These are phyloP conservation scores for Akabosia matsudoensis DNA, from an alignment of 1,140 invertebrate species.

Conservation along the genomic window DNA sequence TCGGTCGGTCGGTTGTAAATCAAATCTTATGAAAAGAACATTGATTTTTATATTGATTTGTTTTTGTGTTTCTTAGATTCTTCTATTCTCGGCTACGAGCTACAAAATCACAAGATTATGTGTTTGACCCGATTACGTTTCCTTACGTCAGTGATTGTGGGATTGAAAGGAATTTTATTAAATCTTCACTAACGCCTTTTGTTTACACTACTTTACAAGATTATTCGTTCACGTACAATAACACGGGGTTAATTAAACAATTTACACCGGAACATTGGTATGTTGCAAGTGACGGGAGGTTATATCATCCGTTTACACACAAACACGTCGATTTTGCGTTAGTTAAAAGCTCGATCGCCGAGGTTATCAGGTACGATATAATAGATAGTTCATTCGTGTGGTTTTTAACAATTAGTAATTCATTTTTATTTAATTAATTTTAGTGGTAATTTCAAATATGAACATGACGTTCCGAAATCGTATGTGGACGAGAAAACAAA, in stretches of 20 bases:
- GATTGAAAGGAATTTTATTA: conserved; percentile 82
- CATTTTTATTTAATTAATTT: too few species aligned
- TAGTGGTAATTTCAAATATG: too few species aligned
- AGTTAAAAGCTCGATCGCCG: neutral
- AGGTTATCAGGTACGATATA: neutral
- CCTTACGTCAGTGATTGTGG: conserved; percentile 67
- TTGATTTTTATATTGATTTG: too few species aligned
- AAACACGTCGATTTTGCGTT: neutral
- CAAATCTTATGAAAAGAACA: neutral
- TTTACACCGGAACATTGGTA: conserved; percentile 75
- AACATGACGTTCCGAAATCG: too few species aligned
- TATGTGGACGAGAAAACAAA: too few species aligned
- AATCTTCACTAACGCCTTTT: conserved; percentile 91
- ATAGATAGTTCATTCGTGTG: too few species aligned
- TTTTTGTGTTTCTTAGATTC: conserved; percentile 71
- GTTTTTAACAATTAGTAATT: too few species aligned
- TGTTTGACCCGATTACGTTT: too few species aligned
- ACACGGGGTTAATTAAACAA: conserved; percentile 38
- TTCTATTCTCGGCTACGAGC: conserved; percentile 69
- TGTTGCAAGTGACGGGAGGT: conserved; percentile 59
- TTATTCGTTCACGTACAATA: conserved; percentile 19
- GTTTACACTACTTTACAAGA: conserved; percentile 76
- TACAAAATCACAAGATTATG: neutral
- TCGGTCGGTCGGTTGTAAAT: conserved; percentile 18
- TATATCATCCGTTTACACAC: conserved; percentile 35